Evolutionary conservation across 2,113 vertebrate species (phyloP).

Genomic region (Nannobrachium achirus): DNA sequence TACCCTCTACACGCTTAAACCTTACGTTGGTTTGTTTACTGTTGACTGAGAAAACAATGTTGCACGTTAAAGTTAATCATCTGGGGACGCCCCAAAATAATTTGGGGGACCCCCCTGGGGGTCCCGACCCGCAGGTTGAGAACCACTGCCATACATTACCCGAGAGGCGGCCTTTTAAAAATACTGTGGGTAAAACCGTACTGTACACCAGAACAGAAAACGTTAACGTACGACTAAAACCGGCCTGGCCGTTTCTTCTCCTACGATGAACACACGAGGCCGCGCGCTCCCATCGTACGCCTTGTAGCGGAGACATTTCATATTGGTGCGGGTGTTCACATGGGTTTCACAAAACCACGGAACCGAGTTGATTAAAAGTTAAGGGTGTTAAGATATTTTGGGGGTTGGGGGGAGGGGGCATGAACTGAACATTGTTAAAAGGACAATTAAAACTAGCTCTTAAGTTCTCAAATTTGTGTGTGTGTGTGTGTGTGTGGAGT

Average conservation of each 20-base stretch:
- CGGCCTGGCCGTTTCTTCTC: slow-evolving; percentile 25
- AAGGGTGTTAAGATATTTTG: slow-evolving; percentile 45
- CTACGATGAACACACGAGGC: slow-evolving; percentile 9
- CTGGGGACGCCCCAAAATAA: too few species aligned
- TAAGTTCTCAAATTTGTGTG: slow-evolving; percentile 55
- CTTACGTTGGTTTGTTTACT: too few species aligned
- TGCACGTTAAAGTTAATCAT: too few species aligned
- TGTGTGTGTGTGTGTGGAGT: slow-evolving; percentile 46
- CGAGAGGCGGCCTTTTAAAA: slow-evolving; percentile 40
- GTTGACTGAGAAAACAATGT: too few species aligned
- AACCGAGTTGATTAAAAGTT: slow-evolving; percentile 36
- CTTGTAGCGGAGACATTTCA: background rate
- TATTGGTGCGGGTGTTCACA: slow-evolving; percentile 5
- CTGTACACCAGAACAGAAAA: slow-evolving; percentile 13
- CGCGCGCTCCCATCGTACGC: slow-evolving; percentile 25
- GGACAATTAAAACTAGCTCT: slow-evolving; percentile 44
- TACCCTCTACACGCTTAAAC: too few species aligned
- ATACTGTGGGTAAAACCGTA: slow-evolving; percentile 47
- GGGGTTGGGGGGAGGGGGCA: slow-evolving; percentile 3
- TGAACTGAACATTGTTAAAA: slow-evolving; percentile 6
- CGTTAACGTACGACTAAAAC: slow-evolving; percentile 25
- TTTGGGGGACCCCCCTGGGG: too few species aligned
- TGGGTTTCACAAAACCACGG: background rate
- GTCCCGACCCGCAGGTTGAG: too few species aligned
- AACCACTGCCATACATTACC: slow-evolving; percentile 10